Conservation (phyloP, 2,113 vertebrate genomes). For the Notarius lentiginosus region DNA sequence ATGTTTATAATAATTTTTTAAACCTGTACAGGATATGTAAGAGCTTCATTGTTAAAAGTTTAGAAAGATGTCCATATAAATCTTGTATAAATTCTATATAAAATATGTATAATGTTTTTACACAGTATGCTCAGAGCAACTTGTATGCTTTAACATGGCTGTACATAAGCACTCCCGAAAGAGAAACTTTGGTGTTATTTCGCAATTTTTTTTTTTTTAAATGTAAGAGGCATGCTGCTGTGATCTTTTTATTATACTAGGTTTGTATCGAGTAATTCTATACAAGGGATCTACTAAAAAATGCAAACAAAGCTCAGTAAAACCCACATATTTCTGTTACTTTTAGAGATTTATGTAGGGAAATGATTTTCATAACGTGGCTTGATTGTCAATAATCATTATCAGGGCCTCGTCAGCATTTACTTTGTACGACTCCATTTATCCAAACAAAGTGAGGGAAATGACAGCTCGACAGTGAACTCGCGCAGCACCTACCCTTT, state of each 20-base stretch:
- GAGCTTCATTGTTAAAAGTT: slow-evolving; percentile 58
- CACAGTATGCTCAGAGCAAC: slow-evolving; percentile 58
- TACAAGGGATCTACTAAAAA: neutral
- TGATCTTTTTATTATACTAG: slow-evolving; percentile 10
- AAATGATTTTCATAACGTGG: slow-evolving; percentile 11
- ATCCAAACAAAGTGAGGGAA: neutral
- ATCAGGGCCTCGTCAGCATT: neutral
- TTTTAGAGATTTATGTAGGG: neutral
- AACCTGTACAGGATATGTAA: slow-evolving; percentile 54
- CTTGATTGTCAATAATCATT: neutral
- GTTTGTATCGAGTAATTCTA: slow-evolving; percentile 11
- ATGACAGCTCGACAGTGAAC: neutral
- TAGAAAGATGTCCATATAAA: slow-evolving; percentile 65
- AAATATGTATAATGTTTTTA: slow-evolving; percentile 65
- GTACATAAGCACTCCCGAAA: slow-evolving; percentile 44
- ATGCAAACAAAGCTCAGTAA: neutral
- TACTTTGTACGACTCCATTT: neutral
- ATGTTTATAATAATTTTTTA: slow-evolving; percentile 47
- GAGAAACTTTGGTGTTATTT: slow-evolving; percentile 11
- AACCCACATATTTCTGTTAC: neutral
- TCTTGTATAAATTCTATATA: slow-evolving; percentile 63
- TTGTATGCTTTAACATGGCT: slow-evolving; percentile 57
- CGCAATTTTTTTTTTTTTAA: slow-evolving; percentile 4
- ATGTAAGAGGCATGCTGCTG: slow-evolving; percentile 34
- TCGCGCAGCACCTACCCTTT: slow-evolving; percentile 16